Evolutionary conservation across 2,113 vertebrate species (phyloP).

Genomic region (Parotia lawesii): DNA sequence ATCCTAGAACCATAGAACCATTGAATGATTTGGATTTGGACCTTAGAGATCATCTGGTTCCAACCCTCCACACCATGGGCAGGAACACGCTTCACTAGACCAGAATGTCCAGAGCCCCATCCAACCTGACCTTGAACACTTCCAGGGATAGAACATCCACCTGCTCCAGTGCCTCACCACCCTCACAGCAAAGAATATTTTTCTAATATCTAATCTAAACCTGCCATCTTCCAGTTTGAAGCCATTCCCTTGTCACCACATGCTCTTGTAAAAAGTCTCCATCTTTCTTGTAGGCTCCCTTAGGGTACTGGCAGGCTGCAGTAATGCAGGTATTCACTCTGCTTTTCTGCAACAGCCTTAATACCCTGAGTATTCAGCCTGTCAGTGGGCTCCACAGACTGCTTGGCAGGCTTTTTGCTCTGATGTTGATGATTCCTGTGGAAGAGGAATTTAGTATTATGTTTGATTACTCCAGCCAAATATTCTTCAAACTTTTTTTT

Average conservation of each 20-base stretch:
- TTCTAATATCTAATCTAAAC: background rate
- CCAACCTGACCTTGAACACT: background rate
- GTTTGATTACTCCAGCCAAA: constrained; percentile 18
- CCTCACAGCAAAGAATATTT: background rate
- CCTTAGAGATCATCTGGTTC: background rate
- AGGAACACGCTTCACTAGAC: rapidly evolving
- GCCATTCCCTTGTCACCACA: background rate
- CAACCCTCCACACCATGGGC: background rate
- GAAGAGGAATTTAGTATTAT: background rate
- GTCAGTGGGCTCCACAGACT: background rate
- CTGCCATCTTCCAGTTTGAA: background rate
- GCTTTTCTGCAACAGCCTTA: background rate
- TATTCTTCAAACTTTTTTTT: background rate
- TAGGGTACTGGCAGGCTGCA: background rate
- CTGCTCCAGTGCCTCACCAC: background rate
- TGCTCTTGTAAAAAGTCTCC: background rate
- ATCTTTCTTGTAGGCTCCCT: background rate
- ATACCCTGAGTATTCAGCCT: background rate
- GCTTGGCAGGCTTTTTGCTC: background rate
- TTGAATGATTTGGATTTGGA: background rate
- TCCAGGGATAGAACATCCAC: background rate
- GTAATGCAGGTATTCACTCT: background rate
- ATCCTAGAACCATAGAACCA: background rate
- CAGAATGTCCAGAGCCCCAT: background rate
- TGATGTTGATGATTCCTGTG: background rate